Conservation (phyloP, 2,888 invertebrate genomes). For the Lumbricus terrestris region DNA sequence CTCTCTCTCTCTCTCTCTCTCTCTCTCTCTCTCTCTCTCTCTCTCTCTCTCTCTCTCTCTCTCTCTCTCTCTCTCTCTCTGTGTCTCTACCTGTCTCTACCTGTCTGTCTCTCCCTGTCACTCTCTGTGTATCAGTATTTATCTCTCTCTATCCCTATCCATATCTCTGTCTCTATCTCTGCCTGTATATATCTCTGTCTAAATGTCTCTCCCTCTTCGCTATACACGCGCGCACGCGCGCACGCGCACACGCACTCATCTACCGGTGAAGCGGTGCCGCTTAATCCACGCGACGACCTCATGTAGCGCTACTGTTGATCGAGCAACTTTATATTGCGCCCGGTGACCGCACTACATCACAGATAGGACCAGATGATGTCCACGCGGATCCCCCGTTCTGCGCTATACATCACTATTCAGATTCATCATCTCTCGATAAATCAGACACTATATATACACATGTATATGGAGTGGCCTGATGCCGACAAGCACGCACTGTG, state of each 20-base stretch:
- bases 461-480: not conserved
- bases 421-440: not conserved
- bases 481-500: not conserved
- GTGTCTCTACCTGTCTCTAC: not conserved
- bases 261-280: not conserved
- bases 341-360: not conserved
- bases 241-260: not conserved
- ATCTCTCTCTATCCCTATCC: no score
- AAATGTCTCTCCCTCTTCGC: not conserved
- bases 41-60: not conserved
- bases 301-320: not conserved
- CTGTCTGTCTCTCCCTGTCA: not conserved
- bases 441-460: no score
- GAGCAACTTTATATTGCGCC: not conserved
- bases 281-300: not conserved
- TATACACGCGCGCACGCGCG: not conserved
- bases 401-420: not conserved
- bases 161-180: no score
- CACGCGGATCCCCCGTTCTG: not conserved
- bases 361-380: not conserved
- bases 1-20: not conserved
- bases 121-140: not conserved
- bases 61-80: no score
- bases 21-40: not conserved
- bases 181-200: no score